phyloP scores from a whole-genome alignment of 2,113 vertebrate species.

The Climacteris rufus region DNA sequence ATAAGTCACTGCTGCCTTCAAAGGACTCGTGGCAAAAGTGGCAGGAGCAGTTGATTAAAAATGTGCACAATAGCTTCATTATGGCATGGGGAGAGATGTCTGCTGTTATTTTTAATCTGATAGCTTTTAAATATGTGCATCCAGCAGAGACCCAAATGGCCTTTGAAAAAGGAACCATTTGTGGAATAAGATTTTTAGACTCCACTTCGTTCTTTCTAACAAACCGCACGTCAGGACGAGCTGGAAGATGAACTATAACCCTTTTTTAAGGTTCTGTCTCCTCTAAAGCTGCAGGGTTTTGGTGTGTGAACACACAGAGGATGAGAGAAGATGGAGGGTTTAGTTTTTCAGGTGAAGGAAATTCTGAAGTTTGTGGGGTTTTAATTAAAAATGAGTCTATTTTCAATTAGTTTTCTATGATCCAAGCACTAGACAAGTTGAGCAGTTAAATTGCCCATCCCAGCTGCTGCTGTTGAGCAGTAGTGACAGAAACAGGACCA shows the following conservation, averaged over 20 bases:
- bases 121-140: conserved; percentile 39
- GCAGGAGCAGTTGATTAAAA: conserved; percentile 41
- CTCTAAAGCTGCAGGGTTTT: not conserved
- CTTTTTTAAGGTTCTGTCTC: not conserved
- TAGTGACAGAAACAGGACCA: not conserved
- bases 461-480: not conserved
- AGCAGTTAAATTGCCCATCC: not conserved
- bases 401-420: not conserved
- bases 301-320: not conserved
- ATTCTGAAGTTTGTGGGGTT: not conserved
- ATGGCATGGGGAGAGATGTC: conserved; percentile 5
- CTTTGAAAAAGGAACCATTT: conserved; percentile 4
- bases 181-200: not conserved
- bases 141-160: conserved; percentile 3
- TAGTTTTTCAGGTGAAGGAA: not conserved
- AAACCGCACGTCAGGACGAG: not conserved
- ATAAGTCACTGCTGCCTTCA: conserved; percentile 56
- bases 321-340: not conserved
- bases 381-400: not conserved
- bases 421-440: not conserved
- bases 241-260: not conserved
- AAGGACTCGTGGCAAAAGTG: conserved; percentile 21
- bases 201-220: not conserved
- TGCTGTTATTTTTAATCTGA: conserved; percentile 35
- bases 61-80: conserved; percentile 46